Evolutionary conservation across 2,888 invertebrate genomes (phyloP), one percentile per base, ranked within the genome.

Genomic region (Trissolcus japonicus): DNA sequence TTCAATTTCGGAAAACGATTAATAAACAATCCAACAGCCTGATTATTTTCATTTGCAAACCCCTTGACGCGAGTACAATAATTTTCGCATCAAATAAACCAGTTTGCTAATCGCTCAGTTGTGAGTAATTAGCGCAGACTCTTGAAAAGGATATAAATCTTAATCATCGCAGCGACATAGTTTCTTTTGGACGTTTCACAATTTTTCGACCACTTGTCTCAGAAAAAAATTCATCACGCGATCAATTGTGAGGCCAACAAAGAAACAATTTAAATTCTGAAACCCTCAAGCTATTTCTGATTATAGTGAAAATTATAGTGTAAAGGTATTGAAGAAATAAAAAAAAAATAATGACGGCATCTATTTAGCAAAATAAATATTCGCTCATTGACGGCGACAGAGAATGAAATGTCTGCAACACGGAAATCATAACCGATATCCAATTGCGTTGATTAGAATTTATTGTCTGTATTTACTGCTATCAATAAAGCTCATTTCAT

Each of bases 371-470:
- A 35, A 68, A 68, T 54, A 29, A 60, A 54, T 53, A 59, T 40
- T 69, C 50, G 61, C 50, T 53, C 29, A 41, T 56, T n/a, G 43
- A 17, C 21, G 43, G 67, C 43, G 29, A 48, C 13, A 55, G 51
- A 53, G 61, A 62, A 67, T 67, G 66, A 60, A 65, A 74, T 62
- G 74, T 67, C 53, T 67, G 16, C 67, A 74, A 67, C 74, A 56
- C 74, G 74, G 73, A 73, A 74, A 74, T 60, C 66, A 19, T 50
- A 61, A 43, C 16, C 9, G 53, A 66, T 74, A 61, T 67, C 35
- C 67, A 67, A 74, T 74, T 74, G 74, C 21, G 51, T 57, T 62
- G 61, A 74, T 74, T 66, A 74, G 50, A 53, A 67, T 74, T 74
- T 66, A 74, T 74, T 74, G 67, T 25, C 29, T 56, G 63, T 35